Conservation (phyloP, 2,888 invertebrate genomes). For the Sepiola atlantica region DNA sequence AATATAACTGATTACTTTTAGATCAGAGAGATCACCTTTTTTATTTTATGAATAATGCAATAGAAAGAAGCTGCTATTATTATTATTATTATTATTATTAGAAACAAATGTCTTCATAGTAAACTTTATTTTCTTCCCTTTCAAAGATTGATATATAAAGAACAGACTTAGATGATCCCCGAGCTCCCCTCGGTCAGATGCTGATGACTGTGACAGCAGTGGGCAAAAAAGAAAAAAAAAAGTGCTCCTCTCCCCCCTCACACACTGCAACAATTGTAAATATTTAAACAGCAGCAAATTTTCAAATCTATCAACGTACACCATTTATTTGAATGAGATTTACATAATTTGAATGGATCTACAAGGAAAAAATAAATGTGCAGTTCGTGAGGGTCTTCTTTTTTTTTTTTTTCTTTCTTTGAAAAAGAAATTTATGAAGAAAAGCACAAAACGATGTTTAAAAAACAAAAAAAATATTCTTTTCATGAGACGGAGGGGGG, state of each 20-base stretch:
- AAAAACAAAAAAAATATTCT: not conserved
- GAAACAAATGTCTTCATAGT: constrained; percentile 3
- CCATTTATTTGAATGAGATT: constrained; percentile 32
- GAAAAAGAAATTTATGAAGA: not conserved
- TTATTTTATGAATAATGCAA: constrained; percentile 1
- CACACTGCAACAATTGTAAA: not conserved
- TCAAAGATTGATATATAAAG: constrained; percentile 15
- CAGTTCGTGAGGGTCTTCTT: not conserved
- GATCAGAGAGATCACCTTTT: not conserved
- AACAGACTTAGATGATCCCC: not conserved
- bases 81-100: not conserved
- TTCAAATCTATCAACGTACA: constrained; percentile 32
- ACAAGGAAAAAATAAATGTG: not conserved
- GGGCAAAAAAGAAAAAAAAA: not conserved
- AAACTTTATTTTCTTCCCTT: not conserved
- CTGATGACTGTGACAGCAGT: not conserved
- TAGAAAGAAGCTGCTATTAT: not conserved
- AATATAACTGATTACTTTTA: constrained; percentile 32
- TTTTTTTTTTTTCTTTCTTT: not conserved
- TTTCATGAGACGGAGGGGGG: not conserved
- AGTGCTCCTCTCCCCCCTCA: too few species aligned
- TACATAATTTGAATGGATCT: constrained; percentile 32
- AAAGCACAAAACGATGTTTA: not conserved
- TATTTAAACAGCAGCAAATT: not conserved
- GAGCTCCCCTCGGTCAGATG: not conserved